Base-by-base conservation (phyloP, 2,888 invertebrate genomes). In the Campoplex nolae region DNA sequence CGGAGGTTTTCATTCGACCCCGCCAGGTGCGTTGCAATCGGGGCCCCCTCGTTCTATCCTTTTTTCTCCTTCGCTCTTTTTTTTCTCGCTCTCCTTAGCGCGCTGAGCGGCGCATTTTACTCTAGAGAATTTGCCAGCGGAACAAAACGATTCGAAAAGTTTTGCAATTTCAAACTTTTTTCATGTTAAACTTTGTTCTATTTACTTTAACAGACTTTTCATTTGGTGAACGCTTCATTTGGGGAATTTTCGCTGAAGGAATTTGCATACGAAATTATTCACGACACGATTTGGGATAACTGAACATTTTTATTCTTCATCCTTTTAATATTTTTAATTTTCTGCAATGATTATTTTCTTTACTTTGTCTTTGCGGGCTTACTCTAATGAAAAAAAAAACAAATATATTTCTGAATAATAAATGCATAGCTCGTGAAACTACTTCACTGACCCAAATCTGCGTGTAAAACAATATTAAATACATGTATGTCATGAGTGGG, bases 11-110 rank as follows among this genome's bases (percentile, higher is more conserved):
- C 62, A 48, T 45, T 79, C 75, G 78, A 51, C 78, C 80, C 84
- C 87, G 74, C 84, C 87, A 84, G 87, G 84, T 84, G 87, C 84
- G 82, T 83, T 65, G 56, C 84, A 74, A 83, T 79, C 87, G 45
- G 65, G 65, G 45, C 32, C 48, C 9, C 9, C 56, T 6, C 32
- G 23, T 67, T 48, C 75, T 18, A 0, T 68, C 42, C 51, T 77
- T 16, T 13, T n/a, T 42, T 62, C 54, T 45, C 28, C 9, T 6
- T 77, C 56, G 23, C 45, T 38, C 54, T 23, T n/a, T n/a, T n/a
- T n/a, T n/a, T n/a, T n/a, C n/a, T 77, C 56, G 23, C 45, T 38
- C 54, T 23, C 38, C n/a, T 18, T 7, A 32, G 18, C n/a, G 28
- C n/a, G 18, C n/a, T n/a, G 18, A 51, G 67, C 42, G 45, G 62